These are phyloP conservation scores for Amazonetta brasiliensis DNA, from an alignment of 2,797 vertebrate species.

Conservation along the genomic window DNA sequence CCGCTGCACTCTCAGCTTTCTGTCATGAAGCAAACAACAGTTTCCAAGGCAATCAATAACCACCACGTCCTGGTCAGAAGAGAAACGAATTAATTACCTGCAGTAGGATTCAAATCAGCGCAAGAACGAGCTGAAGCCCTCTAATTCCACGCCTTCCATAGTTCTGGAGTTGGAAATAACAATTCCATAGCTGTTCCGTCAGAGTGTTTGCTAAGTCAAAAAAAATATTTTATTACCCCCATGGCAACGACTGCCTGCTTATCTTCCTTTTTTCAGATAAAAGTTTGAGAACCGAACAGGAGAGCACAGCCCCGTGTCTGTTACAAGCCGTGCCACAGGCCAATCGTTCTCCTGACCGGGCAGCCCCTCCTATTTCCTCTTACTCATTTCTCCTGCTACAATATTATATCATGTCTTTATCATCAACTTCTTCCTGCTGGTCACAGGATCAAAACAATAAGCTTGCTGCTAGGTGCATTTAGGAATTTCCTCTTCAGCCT, in stretches of 20 bases:
- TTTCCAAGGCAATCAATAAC: neutral
- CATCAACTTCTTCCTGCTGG: neutral
- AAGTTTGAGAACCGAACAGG: neutral
- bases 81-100: neutral
- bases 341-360: neutral
- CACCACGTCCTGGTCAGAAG: neutral
- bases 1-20: neutral
- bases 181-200: neutral
- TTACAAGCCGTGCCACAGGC: neutral
- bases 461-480: constrained; percentile 18
- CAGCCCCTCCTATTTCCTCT: constrained; percentile 67
- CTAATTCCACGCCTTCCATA: neutral
- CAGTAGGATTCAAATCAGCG: neutral
- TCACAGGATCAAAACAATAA: constrained; percentile 61
- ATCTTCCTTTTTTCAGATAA: neutral
- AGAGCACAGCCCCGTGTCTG: neutral
- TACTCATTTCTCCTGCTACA: constrained; percentile 34
- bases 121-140: neutral
- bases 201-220: neutral
- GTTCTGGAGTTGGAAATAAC: neutral
- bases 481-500: constrained; percentile 35
- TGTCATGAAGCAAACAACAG: neutral
- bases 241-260: neutral
- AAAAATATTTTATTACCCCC: neutral
- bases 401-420: constrained; percentile 3